Evolutionary conservation across 2,888 invertebrate species (phyloP), one percentile per base, ranked within the genome.

Genomic region (Leistus spinibarbis): DNA sequence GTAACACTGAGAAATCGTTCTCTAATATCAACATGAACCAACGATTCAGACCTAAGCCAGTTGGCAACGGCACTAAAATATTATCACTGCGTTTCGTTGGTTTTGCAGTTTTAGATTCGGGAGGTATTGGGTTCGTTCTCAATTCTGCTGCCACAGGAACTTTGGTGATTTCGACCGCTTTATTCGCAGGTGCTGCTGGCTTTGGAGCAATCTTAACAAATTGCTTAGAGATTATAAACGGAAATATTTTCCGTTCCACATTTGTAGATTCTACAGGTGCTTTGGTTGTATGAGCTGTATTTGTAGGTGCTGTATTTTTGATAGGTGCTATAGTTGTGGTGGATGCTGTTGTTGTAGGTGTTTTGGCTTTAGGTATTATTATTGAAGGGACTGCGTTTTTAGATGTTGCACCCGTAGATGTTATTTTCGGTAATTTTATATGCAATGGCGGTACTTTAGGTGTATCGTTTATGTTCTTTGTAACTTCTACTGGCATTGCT

Each of bases 11-110:
- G 81, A 90, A 89, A 81, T 88, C 88, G 74, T 88, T 85, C 83
- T 88, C 88, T 56, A 90, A 78, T 60, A 84, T 87, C 83, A 90
- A 86, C 76, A 89, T 84, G 79, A 89, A 88, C 90, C 90, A 90
- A 82, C 86, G 87, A 24, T 86, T 87, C 16, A 77, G 70, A 22
- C 19, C 53, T 7, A 56, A 20, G 7, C 78, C 73, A 17, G 65
- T 54, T 24, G 76, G 80, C 69, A 73, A 85, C 80, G 64, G 87
- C 82, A 69, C 87, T 81, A 79, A 86, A 86, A 54, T 84, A 79
- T 78, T 87, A 87, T 80, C 85, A 85, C 69, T 82, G 77, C 70
- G 84, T 40, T 40, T 40, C 10, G 7, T 7, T 40, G 13, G 1
- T 1, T 7, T 7, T 7, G 40, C 7, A 7, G 3, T 40, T 7